phyloP scores from a whole-genome alignment of 2,113 vertebrate genomes.

The Patagioenas fasciata region DNA sequence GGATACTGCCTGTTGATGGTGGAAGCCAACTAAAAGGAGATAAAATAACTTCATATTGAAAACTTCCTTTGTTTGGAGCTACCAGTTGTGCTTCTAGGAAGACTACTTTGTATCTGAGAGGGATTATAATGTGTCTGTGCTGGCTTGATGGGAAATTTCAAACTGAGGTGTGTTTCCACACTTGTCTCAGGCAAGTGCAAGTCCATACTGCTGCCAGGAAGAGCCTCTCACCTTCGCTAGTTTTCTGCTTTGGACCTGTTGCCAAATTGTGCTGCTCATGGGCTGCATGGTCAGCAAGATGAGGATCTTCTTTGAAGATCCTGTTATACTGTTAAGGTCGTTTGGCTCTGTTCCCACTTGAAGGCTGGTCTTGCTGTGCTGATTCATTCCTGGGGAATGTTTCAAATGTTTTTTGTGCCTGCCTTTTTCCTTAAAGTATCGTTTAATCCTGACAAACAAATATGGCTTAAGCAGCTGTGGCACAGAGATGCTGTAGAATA shows the following conservation, averaged over 20 bases:
- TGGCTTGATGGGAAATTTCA: background rate
- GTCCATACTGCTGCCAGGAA: background rate
- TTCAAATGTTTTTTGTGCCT: background rate
- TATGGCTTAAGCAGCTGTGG: background rate
- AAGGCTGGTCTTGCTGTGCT: background rate
- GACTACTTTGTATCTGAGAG: background rate
- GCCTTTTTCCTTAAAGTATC: background rate
- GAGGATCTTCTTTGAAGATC: background rate
- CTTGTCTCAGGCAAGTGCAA: background rate
- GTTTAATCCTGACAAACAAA: background rate
- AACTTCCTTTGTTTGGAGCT: background rate
- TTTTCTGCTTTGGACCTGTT: background rate
- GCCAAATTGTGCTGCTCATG: background rate
- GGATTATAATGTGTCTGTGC: background rate
- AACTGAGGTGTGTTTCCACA: background rate
- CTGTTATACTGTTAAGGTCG: background rate
- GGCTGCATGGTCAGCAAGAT: fast-evolving
- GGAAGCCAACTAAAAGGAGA: background rate
- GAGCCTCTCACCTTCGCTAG: background rate
- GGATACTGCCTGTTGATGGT: background rate
- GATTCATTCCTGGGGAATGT: background rate
- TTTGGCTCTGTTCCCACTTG: background rate
- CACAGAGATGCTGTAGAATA: background rate
- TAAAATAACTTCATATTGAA: background rate
- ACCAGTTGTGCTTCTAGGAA: background rate